These are phyloP conservation scores for Orthosia cruda DNA, from an alignment of 2,888 invertebrate genomes.

Conservation along the genomic window DNA sequence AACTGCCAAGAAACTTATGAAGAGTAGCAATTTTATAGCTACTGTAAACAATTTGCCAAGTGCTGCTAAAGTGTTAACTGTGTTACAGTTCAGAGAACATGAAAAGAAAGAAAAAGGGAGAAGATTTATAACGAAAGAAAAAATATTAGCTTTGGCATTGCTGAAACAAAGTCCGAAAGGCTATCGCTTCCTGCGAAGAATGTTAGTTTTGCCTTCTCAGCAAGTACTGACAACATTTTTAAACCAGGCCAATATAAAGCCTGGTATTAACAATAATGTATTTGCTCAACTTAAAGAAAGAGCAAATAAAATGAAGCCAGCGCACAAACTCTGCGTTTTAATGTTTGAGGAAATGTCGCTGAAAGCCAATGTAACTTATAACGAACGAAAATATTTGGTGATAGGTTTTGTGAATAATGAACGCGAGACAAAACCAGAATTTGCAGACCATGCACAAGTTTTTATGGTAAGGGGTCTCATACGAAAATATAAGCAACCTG, in stretches of 20 bases:
- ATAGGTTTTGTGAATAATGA: slow-evolving; percentile 39
- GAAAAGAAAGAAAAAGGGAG: slow-evolving; percentile 25
- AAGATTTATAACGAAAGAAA: slow-evolving; percentile 22
- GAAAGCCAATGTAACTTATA: slow-evolving; percentile 18
- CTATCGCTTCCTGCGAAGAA: slow-evolving; percentile 28
- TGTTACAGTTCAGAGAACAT: slow-evolving; percentile 18
- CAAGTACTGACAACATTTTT: background rate
- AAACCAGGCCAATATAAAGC: slow-evolving; percentile 16
- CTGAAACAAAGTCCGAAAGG: slow-evolving; percentile 33
- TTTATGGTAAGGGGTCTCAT: slow-evolving; percentile 54
- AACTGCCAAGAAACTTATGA: no score
- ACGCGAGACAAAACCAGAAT: slow-evolving; percentile 18
- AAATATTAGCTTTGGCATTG: slow-evolving; percentile 33
- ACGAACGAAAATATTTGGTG: slow-evolving; percentile 29
- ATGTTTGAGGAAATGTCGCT: slow-evolving; percentile 39
- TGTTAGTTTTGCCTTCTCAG: slow-evolving; percentile 24
- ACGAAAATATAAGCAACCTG: slow-evolving; percentile 68
- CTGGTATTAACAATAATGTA: slow-evolving; percentile 16
- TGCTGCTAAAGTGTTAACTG: slow-evolving; percentile 3
- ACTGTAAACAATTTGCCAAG: slow-evolving; percentile 11
- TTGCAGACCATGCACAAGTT: slow-evolving; percentile 41
- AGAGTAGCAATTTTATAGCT: no score
- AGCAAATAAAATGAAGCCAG: slow-evolving; percentile 18
- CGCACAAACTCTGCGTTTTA: slow-evolving; percentile 13
- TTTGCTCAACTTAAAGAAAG: slow-evolving; percentile 8